Evolutionary conservation across 2,888 invertebrate species (phyloP), one percentile per base, ranked within the genome.

Genomic region (Tetropium fuscum): DNA sequence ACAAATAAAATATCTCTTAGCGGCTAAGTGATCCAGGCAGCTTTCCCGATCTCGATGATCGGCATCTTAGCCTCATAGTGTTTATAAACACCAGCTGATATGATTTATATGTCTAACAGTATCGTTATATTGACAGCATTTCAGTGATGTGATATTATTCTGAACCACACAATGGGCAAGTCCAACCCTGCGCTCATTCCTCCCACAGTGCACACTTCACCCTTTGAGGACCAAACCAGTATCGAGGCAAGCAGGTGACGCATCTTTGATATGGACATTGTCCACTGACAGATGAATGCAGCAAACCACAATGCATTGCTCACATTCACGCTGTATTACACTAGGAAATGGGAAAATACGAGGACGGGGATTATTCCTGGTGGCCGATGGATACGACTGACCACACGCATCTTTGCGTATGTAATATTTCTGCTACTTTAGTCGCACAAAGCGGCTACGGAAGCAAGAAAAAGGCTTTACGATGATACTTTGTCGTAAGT

Each of bases 261-360:
- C 69, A 76, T 76, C 69, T 76, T 41, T 27, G 55, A 48, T 45
- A 54, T 70, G 78, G 75, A 78, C 77, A 76, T 70, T 77, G 77
- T 77, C 77, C 77, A 77, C 64, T 76, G 76, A 75, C 74, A 75
- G 73, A 70, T 75, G 77, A 77, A 77, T 77, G 74, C 71, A 34
- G 63, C 68, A 70, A 70, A 71, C 75, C 76, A 78, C 76, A 79
- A 78, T 76, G 71, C 73, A 72, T 75, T 76, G 77, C 75, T 76
- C 75, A 77, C 76, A 79, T 68, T 77, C 78, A 78, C 73, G 78
- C 76, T 74, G 71, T 75, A 78, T 78, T 78, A 71, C 77, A 78
- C 75, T 69, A 66, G 71, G 71, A 73, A 75, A 75, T 74, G 63
- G 72, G 67, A 74, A 68, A 75, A 73, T 71, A 68, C 67, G 72